phyloP scores from a whole-genome alignment of 1,140 invertebrate genomes.

The Aleiodes sp. region DNA sequence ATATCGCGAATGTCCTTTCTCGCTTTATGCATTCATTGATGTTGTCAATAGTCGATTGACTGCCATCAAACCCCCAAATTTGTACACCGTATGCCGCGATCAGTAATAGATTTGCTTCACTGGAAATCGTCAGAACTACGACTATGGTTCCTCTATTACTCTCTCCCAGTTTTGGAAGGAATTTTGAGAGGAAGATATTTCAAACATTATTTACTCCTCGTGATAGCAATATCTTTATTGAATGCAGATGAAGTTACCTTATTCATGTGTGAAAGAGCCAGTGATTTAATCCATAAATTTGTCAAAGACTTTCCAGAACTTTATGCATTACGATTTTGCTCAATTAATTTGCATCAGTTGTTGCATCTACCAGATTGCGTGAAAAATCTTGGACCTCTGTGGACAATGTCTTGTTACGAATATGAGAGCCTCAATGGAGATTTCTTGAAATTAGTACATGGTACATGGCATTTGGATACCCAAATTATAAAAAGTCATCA shows the following conservation, averaged over 20 bases:
- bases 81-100: slow-evolving; percentile 40
- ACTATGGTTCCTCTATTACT: slow-evolving; percentile 37
- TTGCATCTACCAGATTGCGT: slow-evolving; percentile 40
- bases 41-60: slow-evolving; percentile 25
- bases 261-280: not conserved
- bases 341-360: slow-evolving; percentile 40
- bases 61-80: slow-evolving; percentile 39
- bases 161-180: slow-evolving; percentile 34
- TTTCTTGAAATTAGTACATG: slow-evolving; percentile 38
- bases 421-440: slow-evolving; percentile 42
- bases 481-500: slow-evolving; percentile 37
- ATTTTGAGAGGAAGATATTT: slow-evolving; percentile 34
- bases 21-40: slow-evolving; percentile 4
- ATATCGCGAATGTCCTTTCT: slow-evolving; percentile 24
- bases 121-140: slow-evolving; percentile 41
- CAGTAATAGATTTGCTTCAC: slow-evolving; percentile 32
- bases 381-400: slow-evolving; percentile 35
- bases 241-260: slow-evolving; percentile 4
- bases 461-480: slow-evolving; percentile 38
- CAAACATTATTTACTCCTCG: slow-evolving; percentile 4
- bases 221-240: slow-evolving; percentile 1
- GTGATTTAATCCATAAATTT: slow-evolving; percentile 36
- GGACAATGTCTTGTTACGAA: slow-evolving; percentile 38
- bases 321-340: slow-evolving; percentile 39
- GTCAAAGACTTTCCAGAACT: slow-evolving; percentile 34